A percentile compares a stretch with the other conserved stretches of the same genome.
Conservation (phyloP, 2,113 vertebrate genomes). For the Boulengeromyrus knoepffleri region DNA sequence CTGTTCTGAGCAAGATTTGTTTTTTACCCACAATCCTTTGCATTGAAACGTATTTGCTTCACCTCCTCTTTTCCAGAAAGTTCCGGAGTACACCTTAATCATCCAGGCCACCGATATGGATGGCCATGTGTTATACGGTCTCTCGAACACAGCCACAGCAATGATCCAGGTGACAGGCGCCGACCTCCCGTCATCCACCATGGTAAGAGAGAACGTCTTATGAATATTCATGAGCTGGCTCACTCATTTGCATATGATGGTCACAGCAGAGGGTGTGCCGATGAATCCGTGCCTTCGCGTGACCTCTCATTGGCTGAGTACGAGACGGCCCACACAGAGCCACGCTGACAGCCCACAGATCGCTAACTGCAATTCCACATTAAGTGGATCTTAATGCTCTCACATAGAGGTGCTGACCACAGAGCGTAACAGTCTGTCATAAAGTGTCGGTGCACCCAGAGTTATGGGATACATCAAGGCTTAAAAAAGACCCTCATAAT, state of each 20-base stretch:
- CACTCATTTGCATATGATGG: neutral
- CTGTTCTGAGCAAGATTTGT: neutral
- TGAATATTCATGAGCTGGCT: neutral
- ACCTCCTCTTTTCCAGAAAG: neutral
- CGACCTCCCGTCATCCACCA: neutral
- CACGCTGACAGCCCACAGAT: neutral
- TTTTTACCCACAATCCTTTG: neutral
- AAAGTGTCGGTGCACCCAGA: neutral
- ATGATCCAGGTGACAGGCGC: neutral
- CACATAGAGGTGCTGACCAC: neutral
- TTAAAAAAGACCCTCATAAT: neutral
- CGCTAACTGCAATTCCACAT: neutral
- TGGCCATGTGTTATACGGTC: neutral
- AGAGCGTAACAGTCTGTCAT: neutral
- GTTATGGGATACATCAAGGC: neutral
- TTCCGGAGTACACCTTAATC: neutral
- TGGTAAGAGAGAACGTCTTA: neutral
- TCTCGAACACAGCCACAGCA: neutral
- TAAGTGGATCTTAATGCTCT: neutral
- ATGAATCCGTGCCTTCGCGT: neutral
- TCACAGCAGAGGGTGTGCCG: neutral
- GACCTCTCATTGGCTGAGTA: slow-evolving; percentile 14
- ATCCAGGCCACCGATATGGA: neutral
- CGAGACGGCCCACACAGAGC: neutral
- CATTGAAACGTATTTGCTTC: neutral